These are phyloP conservation scores for Taxidea taxus DNA, from an alignment of 2,113 vertebrate species.

Conservation along the genomic window DNA sequence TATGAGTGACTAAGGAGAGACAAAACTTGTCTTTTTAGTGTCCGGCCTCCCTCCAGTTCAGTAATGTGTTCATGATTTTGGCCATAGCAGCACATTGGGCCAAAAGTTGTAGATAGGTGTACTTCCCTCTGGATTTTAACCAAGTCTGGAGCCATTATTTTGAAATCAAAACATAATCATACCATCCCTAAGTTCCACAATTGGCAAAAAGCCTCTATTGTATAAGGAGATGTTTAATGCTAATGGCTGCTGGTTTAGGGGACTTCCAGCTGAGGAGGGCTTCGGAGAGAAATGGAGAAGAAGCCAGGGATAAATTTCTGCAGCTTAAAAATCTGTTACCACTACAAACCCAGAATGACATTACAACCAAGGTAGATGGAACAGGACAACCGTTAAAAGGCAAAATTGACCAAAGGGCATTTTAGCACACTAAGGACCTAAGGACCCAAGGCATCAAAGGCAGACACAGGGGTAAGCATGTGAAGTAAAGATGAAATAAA, in stretches of 20 bases:
- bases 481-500: background rate
- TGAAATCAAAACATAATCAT: constrained; percentile 40
- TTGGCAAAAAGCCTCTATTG: background rate
- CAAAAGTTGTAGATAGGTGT: background rate
- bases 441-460: background rate
- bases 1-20: background rate
- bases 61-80: background rate
- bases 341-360: background rate
- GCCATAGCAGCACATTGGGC: background rate
- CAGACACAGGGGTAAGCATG: background rate
- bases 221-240: background rate
- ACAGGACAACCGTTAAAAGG: background rate
- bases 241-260: background rate
- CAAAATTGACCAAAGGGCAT: background rate
- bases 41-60: background rate
- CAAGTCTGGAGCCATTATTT: background rate
- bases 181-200: background rate
- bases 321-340: background rate
- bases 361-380: background rate
- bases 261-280: background rate
- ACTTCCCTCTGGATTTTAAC: constrained; percentile 29
- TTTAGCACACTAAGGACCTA: background rate
- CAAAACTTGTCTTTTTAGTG: background rate
- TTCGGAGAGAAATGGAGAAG: background rate
- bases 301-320: background rate